Conservation (phyloP, 2,113 vertebrate species). For the Lepisosteus osseus region DNA sequence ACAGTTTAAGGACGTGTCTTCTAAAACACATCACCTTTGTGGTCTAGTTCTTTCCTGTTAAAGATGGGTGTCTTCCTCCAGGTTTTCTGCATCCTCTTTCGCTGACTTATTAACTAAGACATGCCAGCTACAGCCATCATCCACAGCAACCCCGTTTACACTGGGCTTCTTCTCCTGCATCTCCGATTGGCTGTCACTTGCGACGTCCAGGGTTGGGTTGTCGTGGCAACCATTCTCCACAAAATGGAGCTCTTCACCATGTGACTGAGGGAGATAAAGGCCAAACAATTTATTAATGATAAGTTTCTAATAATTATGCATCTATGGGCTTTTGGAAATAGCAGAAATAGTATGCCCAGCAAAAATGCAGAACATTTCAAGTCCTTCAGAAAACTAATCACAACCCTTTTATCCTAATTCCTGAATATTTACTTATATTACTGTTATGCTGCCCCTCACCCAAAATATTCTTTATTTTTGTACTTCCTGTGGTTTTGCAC, state of each 20-base stretch:
- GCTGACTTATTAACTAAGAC: constrained; percentile 84
- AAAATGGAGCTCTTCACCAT: constrained; percentile 87
- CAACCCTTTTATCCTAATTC: no score
- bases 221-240: constrained; percentile 97
- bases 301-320: no score
- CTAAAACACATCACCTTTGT: not conserved
- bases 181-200: constrained; percentile 85
- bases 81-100: constrained; percentile 80
- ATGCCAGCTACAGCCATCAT: constrained; percentile 78
- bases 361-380: no score
- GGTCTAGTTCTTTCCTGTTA: constrained; percentile 51
- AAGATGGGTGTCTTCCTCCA: constrained; percentile 95
- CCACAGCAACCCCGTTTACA: constrained; percentile 78
- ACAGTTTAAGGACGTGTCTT: not conserved
- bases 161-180: constrained; percentile 89
- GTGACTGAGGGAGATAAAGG: constrained; percentile 55
- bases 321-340: no score
- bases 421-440: no score
- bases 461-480: no score
- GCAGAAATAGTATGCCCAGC: no score
- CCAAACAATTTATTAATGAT: no score
- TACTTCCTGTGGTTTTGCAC: no score
- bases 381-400: no score
- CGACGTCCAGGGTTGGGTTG: constrained; percentile 95
- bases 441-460: no score